Conservation (phyloP, 2,113 vertebrate genomes). For the Leucosticte australis region DNA sequence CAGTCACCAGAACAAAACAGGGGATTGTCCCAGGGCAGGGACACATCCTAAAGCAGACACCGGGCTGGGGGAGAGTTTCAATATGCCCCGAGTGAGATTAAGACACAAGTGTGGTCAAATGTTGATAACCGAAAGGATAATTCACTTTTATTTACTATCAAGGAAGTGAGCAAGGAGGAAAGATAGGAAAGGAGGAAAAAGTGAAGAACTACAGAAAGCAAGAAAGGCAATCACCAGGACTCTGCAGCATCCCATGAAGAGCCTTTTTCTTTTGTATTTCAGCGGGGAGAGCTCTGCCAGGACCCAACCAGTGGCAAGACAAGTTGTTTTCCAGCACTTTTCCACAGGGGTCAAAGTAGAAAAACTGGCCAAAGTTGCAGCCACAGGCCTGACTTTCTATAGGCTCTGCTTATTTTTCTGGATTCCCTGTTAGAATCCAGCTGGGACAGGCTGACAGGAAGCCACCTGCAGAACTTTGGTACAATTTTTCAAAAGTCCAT, state of each 20-base stretch:
- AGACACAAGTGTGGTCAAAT: background rate
- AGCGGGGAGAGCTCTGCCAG: background rate
- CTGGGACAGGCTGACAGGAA: background rate
- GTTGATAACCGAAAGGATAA: background rate
- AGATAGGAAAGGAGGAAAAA: background rate
- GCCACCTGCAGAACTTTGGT: accelerated
- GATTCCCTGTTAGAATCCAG: background rate
- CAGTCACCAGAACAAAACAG: background rate
- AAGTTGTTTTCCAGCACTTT: background rate
- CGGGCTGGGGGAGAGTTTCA: background rate
- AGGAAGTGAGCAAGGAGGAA: background rate
- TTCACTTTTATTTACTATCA: background rate
- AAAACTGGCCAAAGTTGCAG: background rate
- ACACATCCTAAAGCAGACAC: accelerated
- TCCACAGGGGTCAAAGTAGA: background rate
- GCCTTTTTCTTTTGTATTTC: background rate
- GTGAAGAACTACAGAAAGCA: background rate
- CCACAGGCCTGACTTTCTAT: background rate
- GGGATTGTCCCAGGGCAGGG: background rate
- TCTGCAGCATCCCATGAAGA: background rate
- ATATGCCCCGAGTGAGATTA: accelerated
- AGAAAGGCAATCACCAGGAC: background rate
- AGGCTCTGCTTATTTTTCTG: background rate
- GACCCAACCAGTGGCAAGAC: background rate
- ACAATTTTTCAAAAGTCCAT: background rate